These are phyloP conservation scores for Dendroctonus valens DNA, from an alignment of 1,140 invertebrate genomes.

Conservation along the genomic window DNA sequence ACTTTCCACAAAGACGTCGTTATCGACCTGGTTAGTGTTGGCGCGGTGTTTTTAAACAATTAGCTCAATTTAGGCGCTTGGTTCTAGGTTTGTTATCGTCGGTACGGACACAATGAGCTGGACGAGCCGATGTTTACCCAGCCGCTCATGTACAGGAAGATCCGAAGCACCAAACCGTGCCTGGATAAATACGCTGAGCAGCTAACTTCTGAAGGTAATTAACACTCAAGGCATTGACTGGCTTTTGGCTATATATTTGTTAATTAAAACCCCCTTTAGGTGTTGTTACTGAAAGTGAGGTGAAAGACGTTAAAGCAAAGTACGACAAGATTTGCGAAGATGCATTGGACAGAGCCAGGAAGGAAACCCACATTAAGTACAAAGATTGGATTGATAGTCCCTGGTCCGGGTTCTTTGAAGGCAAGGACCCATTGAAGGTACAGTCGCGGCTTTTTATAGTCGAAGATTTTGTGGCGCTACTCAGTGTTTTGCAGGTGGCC, in stretches of 20 bases:
- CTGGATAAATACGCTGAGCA: conserved; percentile 88
- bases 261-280: conserved; percentile 39
- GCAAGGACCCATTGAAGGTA: conserved; percentile 84
- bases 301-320: conserved; percentile 81
- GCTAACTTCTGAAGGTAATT: conserved; percentile 72
- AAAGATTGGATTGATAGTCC: conserved; percentile 98
- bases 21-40: conserved; percentile 82
- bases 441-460: conserved; percentile 39
- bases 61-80: background rate
- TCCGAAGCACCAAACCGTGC: conserved; percentile 73
- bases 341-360: conserved; percentile 84
- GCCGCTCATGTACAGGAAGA: conserved; percentile 98
- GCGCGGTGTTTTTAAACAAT: background rate
- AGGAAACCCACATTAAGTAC: conserved; percentile 89
- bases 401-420: conserved; percentile 96
- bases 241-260: conserved; percentile 4
- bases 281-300: conserved; percentile 85
- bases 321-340: conserved; percentile 98
- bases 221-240: background rate
- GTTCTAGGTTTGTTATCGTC: conserved; percentile 70
- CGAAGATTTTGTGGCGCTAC: too few species aligned
- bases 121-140: conserved; percentile 99
- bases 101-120: conserved; percentile 98
- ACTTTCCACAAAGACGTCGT: conserved; percentile 98
- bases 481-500: background rate